Conservation (phyloP, 2,113 vertebrate genomes). For the Mungos mungo region DNA sequence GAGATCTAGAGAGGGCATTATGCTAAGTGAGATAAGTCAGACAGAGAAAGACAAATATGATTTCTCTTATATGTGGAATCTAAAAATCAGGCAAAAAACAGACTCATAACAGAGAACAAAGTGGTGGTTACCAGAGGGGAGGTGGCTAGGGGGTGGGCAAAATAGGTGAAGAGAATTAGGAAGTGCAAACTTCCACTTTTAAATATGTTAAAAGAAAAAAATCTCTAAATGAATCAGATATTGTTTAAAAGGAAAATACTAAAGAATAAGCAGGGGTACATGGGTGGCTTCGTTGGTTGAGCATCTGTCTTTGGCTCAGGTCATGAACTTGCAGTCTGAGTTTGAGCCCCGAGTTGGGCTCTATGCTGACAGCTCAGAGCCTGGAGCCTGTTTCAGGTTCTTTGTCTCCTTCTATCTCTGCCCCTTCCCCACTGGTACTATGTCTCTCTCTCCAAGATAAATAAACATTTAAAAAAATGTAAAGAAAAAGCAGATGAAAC, state of each 20-base stretch:
- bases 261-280: background rate
- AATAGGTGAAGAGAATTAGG: background rate
- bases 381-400: no score
- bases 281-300: no score
- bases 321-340: no score
- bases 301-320: no score
- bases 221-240: background rate
- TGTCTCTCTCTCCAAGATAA: no score
- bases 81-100: background rate
- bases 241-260: background rate
- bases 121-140: background rate
- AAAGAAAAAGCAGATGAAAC: background rate
- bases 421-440: no score
- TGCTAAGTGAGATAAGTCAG: background rate
- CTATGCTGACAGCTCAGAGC: no score
- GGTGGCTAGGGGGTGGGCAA: background rate
- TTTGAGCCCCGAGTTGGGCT: no score
- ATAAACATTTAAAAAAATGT: no score
- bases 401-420: no score
- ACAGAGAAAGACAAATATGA: background rate
- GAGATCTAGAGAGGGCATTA: background rate
- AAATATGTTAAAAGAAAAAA: background rate
- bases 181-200: background rate
- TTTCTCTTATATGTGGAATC: background rate
- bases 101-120: background rate